Base-by-base conservation (phyloP, 2,888 invertebrate genomes). In the Steinernema carpocapsae region DNA sequence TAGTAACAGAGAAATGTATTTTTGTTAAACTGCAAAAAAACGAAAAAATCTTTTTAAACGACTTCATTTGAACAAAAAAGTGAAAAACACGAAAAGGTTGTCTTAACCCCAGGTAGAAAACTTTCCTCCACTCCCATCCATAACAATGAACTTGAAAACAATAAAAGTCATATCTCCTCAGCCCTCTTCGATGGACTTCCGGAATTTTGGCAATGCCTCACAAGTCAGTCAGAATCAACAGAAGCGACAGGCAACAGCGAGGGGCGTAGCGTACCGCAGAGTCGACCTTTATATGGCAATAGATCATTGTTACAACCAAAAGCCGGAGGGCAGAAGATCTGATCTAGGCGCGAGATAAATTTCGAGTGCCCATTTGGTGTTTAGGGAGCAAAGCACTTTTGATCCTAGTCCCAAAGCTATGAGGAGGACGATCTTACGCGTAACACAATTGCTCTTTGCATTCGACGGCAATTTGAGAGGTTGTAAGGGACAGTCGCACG, bases 301-400 rank as follows among this genome's bases (percentile, higher is more conserved):
- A 64, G 64, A 64, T 64, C 64, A 64, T 64, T 29, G 14, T 10
- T 6, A 48, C 17, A 48, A 12, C 10, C 29, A 19, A 32, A 26
- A 64, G 64, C 64, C 64, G 29, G 32, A 32, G 64, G 64, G 64
- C 32, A 64, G 26, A 26, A 56, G 29, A 64, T 64, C 64, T 64
- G 64, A 64, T 64, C 64, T 29, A 29, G 37, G 37, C 22, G 24
- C 26, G n/a, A 29, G 64, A 64, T 64, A 64, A 64, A 32, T 32
- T 3, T 10, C 37, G 29, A 29, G 1, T 32, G 64, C 22, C 48
- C 17, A 48, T 48, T 48, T 3, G 48, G 17, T 19, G 48, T 17
- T 17, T 17, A 14, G 19, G 19, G 48, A 7, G 48, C 48, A 48
- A 48, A 3, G 17, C 19, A n/a, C 48, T 48, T 48, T 48, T 48